These are phyloP conservation scores for Altica lythri DNA, from an alignment of 2,888 invertebrate species.

Conservation along the genomic window DNA sequence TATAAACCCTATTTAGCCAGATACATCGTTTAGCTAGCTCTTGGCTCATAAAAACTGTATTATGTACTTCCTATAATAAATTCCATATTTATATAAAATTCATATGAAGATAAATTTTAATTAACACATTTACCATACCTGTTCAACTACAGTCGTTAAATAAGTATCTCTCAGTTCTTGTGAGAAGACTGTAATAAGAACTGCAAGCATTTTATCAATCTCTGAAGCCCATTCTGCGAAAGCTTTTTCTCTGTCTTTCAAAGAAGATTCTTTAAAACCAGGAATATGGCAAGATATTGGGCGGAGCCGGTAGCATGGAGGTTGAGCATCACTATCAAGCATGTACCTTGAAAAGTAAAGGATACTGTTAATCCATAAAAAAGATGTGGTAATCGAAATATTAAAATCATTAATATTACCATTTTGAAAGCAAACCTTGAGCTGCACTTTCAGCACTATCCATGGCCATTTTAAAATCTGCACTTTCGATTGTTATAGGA, in stretches of 20 bases:
- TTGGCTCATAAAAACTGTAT: constrained; percentile 78
- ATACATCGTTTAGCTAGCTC: constrained; percentile 79
- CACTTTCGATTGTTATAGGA: constrained; percentile 77
- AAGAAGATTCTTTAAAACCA: constrained; percentile 58
- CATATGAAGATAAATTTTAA: background rate
- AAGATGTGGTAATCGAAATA: too few species aligned
- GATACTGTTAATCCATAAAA: too few species aligned
- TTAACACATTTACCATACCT: constrained; percentile 57
- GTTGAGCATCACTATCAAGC: constrained; percentile 73
- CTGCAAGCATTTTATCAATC: constrained; percentile 67
- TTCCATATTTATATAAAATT: background rate
- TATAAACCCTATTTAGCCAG: constrained; percentile 73
- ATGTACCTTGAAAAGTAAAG: too few species aligned
- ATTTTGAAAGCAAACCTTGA: constrained; percentile 67
- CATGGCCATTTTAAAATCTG: constrained; percentile 77
- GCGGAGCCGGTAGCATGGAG: constrained; percentile 76
- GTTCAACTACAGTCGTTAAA: constrained; percentile 80
- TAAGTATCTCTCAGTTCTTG: constrained; percentile 80
- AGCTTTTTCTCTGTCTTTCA: constrained; percentile 59
- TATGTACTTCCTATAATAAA: constrained; percentile 71
- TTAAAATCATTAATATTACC: constrained; percentile 63
- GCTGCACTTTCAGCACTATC: constrained; percentile 68
- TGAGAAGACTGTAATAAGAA: constrained; percentile 72
- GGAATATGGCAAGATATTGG: constrained; percentile 63
- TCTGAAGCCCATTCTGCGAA: constrained; percentile 63